These are phyloP conservation scores for Oenanthe melanoleuca DNA, from an alignment of 2,113 vertebrate genomes.

Conservation along the genomic window DNA sequence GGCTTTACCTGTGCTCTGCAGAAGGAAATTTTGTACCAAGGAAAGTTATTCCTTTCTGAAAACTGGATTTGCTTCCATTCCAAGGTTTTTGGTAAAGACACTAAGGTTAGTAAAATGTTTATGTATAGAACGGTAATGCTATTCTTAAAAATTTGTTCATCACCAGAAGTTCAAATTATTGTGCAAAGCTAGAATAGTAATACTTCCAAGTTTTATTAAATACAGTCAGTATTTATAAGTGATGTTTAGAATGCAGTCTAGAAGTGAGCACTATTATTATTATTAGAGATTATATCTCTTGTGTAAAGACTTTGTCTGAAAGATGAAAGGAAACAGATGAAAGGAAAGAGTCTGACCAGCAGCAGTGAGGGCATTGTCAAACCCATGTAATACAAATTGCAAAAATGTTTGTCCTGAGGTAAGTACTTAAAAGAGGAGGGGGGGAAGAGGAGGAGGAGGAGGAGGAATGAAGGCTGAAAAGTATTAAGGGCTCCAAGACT, in stretches of 20 bases:
- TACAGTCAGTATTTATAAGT: not conserved
- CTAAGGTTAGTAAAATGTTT: constrained; percentile 82
- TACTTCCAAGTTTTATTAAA: not conserved
- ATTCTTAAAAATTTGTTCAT: not conserved
- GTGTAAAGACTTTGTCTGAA: not conserved
- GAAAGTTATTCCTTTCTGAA: constrained; percentile 91
- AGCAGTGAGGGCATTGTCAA: not conserved
- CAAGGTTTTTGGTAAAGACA: constrained; percentile 96
- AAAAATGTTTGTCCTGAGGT: not conserved
- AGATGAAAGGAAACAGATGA: too few species aligned
- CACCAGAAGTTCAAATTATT: not conserved
- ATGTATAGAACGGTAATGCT: not conserved
- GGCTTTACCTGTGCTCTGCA: constrained; percentile 96
- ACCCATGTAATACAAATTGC: not conserved
- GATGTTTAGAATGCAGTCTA: not conserved
- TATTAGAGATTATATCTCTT: not conserved
- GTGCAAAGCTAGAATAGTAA: not conserved
- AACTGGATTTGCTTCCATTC: constrained; percentile 99
- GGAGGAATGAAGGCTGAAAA: not conserved
- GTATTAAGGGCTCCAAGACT: not conserved
- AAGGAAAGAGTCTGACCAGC: not conserved
- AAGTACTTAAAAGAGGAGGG: not conserved
- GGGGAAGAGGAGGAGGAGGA: not conserved
- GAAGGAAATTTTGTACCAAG: constrained; percentile 96
- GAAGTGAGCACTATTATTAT: not conserved